Conservation (phyloP, 2,113 vertebrate genomes). For the Sorex fumeus region DNA sequence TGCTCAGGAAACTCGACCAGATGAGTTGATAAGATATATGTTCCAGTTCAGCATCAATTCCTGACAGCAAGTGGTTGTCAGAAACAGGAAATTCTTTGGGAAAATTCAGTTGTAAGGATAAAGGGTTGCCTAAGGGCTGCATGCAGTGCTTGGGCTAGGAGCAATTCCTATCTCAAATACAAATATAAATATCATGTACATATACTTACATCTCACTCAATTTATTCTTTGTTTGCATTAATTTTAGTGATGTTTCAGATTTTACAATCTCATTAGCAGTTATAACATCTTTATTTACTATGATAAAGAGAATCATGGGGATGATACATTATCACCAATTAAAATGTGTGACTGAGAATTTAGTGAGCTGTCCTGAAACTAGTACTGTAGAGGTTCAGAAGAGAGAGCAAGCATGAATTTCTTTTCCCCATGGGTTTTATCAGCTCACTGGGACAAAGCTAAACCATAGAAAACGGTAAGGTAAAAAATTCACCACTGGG, state of each 20-base stretch:
- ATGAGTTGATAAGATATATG: neutral
- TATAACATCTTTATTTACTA: neutral
- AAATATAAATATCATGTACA: neutral
- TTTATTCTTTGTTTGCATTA: neutral
- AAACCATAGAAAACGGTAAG: neutral
- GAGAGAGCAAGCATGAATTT: neutral
- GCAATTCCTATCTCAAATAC: neutral
- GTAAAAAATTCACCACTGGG: neutral
- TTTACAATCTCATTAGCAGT: constrained; percentile 10
- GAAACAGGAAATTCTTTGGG: too few relatives aligned
- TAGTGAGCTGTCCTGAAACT: accelerated
- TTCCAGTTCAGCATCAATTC: too few relatives aligned
- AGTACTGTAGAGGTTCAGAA: neutral
- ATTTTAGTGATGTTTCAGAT: constrained; percentile 18
- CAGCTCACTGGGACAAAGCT: neutral
- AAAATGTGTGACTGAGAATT: neutral
- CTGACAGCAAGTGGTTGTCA: too few relatives aligned
- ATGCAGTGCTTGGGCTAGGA: neutral
- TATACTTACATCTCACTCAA: neutral
- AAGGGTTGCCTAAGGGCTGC: accelerated
- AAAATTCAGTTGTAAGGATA: neutral
- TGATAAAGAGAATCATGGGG: neutral
- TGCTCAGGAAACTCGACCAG: neutral
- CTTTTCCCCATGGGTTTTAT: neutral
- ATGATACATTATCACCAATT: neutral